Percentiles rank a stretch among this genome's conserved stretches.
Conservation (phyloP, 2,888 invertebrate genomes). For the Agrochola lychnidis region DNA sequence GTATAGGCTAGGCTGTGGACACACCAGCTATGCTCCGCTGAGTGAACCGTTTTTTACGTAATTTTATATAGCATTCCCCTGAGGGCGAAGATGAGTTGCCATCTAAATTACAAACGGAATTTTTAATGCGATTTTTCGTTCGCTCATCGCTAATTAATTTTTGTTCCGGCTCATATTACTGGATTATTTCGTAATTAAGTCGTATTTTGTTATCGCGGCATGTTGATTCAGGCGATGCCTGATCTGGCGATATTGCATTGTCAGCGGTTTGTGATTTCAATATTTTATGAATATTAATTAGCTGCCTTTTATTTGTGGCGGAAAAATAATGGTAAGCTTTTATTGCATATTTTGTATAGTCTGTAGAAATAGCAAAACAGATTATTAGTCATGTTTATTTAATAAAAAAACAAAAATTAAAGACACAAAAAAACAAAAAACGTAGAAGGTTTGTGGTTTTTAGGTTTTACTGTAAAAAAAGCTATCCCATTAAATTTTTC, state of each 20-base stretch:
- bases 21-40: slow-evolving; percentile 37
- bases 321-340: neutral
- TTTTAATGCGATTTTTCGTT: slow-evolving; percentile 56
- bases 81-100: slow-evolving; percentile 47
- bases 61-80: slow-evolving; percentile 59
- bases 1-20: slow-evolving; percentile 38
- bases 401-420: neutral
- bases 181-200: slow-evolving; percentile 23
- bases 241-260: slow-evolving; percentile 10
- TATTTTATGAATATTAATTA: slow-evolving; percentile 41
- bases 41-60: slow-evolving; percentile 54
- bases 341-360: slow-evolving; percentile 13
- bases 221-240: slow-evolving; percentile 27
- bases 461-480: neutral
- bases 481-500: neutral
- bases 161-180: slow-evolving; percentile 9
- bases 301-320: slow-evolving; percentile 7
- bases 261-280: slow-evolving; percentile 25
- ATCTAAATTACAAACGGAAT: slow-evolving; percentile 67
- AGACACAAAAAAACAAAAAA: neutral
- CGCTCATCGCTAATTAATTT: slow-evolving; percentile 41
- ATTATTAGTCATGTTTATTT: neutral
- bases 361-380: neutral
- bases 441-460: neutral
- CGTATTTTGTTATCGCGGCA: slow-evolving; percentile 16